A percentile compares a stretch with the other conserved stretches of the same genome.
Conservation (phyloP, 2,797 vertebrate species). For the Numenius phaeopus region DNA sequence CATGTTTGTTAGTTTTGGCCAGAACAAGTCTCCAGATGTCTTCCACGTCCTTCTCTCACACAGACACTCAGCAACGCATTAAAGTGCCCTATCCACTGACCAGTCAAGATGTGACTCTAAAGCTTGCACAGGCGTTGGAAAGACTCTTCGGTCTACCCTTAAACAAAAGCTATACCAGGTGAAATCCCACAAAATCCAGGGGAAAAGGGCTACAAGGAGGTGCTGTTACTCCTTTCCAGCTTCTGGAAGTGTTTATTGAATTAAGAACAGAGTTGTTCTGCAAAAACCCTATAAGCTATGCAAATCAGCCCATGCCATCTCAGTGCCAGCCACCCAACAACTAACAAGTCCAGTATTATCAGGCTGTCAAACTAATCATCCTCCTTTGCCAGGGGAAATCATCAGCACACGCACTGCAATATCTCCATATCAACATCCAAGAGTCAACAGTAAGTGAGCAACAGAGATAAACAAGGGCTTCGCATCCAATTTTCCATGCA, state of each 20-base stretch:
- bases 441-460: not conserved
- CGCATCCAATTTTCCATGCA: not conserved
- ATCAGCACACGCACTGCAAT: not conserved
- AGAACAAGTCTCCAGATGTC: slow-evolving; percentile 28
- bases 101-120: not conserved
- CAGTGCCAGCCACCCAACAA: not conserved
- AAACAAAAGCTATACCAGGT: not conserved
- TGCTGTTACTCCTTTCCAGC: not conserved
- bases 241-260: not conserved
- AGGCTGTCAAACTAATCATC: not conserved
- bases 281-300: not conserved
- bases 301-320: not conserved
- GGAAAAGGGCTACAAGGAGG: not conserved
- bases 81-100: not conserved
- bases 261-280: not conserved
- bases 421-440: not conserved
- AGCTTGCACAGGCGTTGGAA: not conserved
- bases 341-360: not conserved
- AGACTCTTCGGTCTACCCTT: not conserved
- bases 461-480: not conserved
- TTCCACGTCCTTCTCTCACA: not conserved
- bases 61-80: not conserved
- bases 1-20: slow-evolving; percentile 44
- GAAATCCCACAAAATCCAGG: not conserved
- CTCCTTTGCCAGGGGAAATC: not conserved